Conservation (phyloP, 2,113 vertebrate genomes). For the Merops nubicus region DNA sequence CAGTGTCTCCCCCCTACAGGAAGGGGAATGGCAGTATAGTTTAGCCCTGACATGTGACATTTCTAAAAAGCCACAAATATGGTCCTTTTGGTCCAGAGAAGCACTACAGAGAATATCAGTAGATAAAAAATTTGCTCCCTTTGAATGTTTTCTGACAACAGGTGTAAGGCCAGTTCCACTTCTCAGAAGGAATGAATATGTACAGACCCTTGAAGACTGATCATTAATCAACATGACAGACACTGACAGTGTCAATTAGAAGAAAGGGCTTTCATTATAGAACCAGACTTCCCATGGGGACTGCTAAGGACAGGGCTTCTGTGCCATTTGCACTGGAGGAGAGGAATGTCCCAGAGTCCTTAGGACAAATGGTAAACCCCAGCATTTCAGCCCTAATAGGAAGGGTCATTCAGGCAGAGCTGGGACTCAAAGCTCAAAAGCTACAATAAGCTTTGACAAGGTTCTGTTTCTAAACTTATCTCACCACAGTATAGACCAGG, state of each 20-base stretch:
- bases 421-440: neutral
- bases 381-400: neutral
- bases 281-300: neutral
- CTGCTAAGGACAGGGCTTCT: neutral
- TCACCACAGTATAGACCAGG: neutral
- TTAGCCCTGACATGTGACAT: neutral
- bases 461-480: neutral
- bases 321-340: neutral
- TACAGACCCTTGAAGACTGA: neutral
- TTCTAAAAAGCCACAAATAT: neutral
- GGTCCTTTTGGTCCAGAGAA: neutral
- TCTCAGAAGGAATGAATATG: neutral
- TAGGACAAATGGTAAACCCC: neutral
- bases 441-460: neutral
- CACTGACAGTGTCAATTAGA: constrained; percentile 32
- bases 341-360: neutral
- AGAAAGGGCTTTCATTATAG: neutral
- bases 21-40: neutral
- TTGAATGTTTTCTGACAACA: neutral
- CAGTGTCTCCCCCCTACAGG: neutral
- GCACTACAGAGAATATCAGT: neutral
- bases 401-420: neutral
- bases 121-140: neutral
- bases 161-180: constrained; percentile 2
- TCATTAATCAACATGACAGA: constrained; percentile 60